Base-by-base conservation (phyloP, 2,113 vertebrate genomes). In the Lontra canadensis region DNA sequence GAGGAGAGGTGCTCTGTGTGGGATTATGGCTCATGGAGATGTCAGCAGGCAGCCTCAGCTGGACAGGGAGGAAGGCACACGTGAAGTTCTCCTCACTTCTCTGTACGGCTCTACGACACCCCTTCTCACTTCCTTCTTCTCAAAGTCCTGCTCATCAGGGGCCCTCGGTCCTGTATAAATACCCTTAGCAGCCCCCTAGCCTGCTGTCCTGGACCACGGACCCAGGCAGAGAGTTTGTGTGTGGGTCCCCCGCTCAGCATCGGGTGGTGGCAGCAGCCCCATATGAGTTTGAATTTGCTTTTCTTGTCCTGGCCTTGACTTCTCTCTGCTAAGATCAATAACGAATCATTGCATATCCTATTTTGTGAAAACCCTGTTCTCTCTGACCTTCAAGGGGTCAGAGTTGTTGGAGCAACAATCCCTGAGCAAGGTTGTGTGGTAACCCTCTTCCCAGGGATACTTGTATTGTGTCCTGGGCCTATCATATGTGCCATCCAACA, bases 31-130 rank as follows among this genome's bases (percentile, higher is more conserved):
- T 8, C 39, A 78, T 1, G 1, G 55, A 47, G 23, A 29, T 1
- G 31, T 49, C 42, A 55, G 55, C 57, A 4, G 59, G 36, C 79
- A 26, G 71, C 61, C 39, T 73, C 7, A 9, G 14, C 47, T 2
- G 2, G 31, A 23, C n/a, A 20, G 88, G 31, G 95, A 2, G 4
- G 23, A n/a, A 83, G 49, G 12, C 10, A 0, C 4, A 2, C 0
- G 0, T 52, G 57, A 84, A 52, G 49, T 26, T 12, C 59, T 44
- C 59, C 76, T 80, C 14, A 6, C 9, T 18, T 49, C 90, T 93
- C 25, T 11, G 17, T 34, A 1, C 1, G 20, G 15, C 39, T n/a
- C 13, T 34, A 2, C 0, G 0, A 34, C 34, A 29, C 4, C 7
- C 39, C 73, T 76, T 47, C 69, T 52, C 4, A 1, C 26, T 61